These are phyloP conservation scores for Vimba vimba DNA, from an alignment of 2,113 vertebrate genomes.

Conservation along the genomic window DNA sequence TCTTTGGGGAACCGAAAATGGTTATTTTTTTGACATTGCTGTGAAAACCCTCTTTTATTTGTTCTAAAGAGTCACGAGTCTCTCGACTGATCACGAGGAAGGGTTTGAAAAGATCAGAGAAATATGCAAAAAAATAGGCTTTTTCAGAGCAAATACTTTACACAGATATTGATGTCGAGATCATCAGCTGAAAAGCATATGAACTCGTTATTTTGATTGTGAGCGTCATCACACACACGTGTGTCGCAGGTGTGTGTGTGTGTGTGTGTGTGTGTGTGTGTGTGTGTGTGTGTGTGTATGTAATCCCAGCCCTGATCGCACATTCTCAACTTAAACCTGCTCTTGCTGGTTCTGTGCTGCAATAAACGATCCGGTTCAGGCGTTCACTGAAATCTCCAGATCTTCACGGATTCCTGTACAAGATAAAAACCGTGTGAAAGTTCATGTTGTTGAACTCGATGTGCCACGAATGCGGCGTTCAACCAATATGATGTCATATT, in stretches of 20 bases:
- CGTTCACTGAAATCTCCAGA: background rate
- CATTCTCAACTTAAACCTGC: background rate
- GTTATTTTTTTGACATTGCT: too few species aligned
- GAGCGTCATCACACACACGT: too few species aligned
- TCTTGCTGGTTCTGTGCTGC: background rate
- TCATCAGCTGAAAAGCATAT: too few species aligned
- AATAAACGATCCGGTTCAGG: background rate
- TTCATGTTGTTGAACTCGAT: background rate
- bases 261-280: background rate
- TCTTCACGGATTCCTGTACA: background rate
- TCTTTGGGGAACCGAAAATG: too few species aligned
- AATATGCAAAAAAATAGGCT: too few species aligned
- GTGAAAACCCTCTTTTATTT: too few species aligned
- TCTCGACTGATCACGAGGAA: too few species aligned
- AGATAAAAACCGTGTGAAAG: slow-evolving; percentile 1
- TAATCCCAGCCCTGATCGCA: background rate
- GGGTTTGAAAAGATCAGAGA: too few species aligned
- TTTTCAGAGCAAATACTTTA: too few species aligned
- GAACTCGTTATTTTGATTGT: too few species aligned
- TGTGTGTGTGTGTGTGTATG: background rate
- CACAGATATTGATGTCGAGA: too few species aligned
- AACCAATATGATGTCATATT: background rate
- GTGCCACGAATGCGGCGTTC: background rate
- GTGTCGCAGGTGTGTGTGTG: background rate
- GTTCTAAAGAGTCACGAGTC: too few species aligned